Evolutionary conservation across 2,888 invertebrate species (phyloP), one percentile per base, ranked within the genome.

Genomic region (Falcaria lacertinaria): DNA sequence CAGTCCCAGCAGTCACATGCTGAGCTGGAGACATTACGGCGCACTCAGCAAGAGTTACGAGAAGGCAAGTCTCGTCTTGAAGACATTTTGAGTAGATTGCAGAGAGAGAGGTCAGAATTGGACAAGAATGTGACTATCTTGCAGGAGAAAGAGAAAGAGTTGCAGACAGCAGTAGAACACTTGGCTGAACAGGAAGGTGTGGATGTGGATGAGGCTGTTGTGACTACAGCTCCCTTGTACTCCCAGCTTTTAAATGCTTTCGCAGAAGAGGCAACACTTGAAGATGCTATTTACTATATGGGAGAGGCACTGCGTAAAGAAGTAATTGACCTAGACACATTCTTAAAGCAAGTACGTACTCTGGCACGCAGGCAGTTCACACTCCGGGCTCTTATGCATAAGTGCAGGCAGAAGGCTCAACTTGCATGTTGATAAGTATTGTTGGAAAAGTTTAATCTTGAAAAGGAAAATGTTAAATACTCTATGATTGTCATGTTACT

Each of bases 231-330:
- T 16, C 98, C 99, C 0, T 88, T 99, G 37, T 98, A 98, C 74
- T 96, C 96, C 85, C 98, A 98, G 95, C 92, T 99, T 69, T 84
- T 98, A 48, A 97, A 96, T 83, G 95, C 97, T 34, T 98, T 97
- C 89, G 97, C 98, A 39, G 98, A 99, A 82, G 99, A 99, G 90
- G 97, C 98, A 50, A 98, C 99, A 13, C 93, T 97, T 41, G 99
- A 99, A 90, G 99, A 99, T 91, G 97, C 98, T 48, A 98, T 99
- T 72, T 99, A 99, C 80, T 98, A 98, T 76, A 93, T 99, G 85
- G 98, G 98, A 6, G 98, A 98, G 89, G 98, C 97, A 7, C 83
- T 99, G 48, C 92, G 98, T 52, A 94, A 96, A 61, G 95, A 96
- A 49, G 96, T 97, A 5, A 96, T 99, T 69, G 98, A 98, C 88